Evolutionary conservation across 2,113 vertebrate genomes (phyloP).

Genomic region (Oenanthe oenanthe): DNA sequence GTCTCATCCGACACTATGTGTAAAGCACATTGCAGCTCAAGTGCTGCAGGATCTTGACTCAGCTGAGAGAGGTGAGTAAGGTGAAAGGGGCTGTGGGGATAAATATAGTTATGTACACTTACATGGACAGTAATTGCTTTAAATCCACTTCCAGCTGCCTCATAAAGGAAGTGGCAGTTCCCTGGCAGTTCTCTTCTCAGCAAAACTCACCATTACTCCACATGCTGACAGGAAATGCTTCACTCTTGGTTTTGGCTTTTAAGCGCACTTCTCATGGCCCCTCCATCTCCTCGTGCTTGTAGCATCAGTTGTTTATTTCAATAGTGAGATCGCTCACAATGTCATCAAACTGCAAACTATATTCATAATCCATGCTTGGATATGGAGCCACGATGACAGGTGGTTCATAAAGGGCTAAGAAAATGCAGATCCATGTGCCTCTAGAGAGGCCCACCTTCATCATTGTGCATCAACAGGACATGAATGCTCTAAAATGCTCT

Average conservation of each 20-base stretch:
- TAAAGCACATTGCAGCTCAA: background rate
- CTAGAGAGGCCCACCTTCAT: background rate
- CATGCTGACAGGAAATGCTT: background rate
- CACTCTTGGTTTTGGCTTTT: background rate
- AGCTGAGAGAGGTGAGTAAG: background rate
- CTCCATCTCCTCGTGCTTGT: background rate
- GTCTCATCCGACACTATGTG: background rate
- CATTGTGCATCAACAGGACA: background rate
- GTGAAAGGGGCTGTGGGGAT: background rate
- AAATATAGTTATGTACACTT: background rate
- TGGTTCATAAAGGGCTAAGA: background rate
- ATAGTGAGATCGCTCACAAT: background rate
- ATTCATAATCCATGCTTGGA: background rate
- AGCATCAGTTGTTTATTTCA: background rate
- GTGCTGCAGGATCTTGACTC: background rate
- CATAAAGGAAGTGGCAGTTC: background rate
- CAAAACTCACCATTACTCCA: background rate
- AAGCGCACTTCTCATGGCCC: background rate
- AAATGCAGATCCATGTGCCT: background rate
- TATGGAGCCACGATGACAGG: background rate
- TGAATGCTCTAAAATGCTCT: background rate
- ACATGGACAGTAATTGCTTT: background rate
- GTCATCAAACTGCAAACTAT: background rate
- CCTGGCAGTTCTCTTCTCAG: background rate
- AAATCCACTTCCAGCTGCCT: background rate